Evolutionary conservation across 2,888 invertebrate species (phyloP).

Genomic region (Thalpophila matura): DNA sequence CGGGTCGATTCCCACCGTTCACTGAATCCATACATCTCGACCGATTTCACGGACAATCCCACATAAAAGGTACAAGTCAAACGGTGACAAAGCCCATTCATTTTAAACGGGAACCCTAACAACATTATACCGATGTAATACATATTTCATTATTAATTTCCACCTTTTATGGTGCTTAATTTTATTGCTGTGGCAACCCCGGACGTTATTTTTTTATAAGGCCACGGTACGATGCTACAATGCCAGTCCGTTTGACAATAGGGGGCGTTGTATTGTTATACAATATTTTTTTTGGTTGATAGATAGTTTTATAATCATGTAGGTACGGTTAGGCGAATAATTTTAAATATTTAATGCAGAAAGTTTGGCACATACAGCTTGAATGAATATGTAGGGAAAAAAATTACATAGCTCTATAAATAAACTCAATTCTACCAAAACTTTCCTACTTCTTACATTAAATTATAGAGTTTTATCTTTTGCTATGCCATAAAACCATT

Average conservation of each 20-base stretch:
- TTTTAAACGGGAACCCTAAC: constrained; percentile 83
- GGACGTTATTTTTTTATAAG: constrained; percentile 77
- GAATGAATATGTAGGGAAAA: too few relatives aligned
- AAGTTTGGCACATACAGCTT: background rate
- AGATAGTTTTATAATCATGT: constrained; percentile 69
- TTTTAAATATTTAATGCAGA: constrained; percentile 16
- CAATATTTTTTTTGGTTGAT: constrained; percentile 82
- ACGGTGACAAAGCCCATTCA: constrained; percentile 84
- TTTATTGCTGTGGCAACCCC: constrained; percentile 86
- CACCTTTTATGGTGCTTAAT: constrained; percentile 88
- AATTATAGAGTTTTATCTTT: background rate
- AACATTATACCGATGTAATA: constrained; percentile 90
- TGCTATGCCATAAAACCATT: background rate
- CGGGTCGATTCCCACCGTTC: constrained; percentile 69
- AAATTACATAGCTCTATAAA: background rate
- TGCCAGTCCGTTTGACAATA: constrained; percentile 78
- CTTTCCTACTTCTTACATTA: background rate
- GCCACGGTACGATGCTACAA: constrained; percentile 74
- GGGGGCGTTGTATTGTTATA: constrained; percentile 90
- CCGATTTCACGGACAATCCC: constrained; percentile 88
- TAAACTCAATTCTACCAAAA: background rate
- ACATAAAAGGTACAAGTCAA: constrained; percentile 87
- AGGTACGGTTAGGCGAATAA: constrained; percentile 68
- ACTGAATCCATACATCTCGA: constrained; percentile 84
- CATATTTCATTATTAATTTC: constrained; percentile 90